Percentiles rank a stretch among this genome's conserved stretches.
Conservation (phyloP, 2,797 vertebrate species). For the Enteromius paludinosus region DNA sequence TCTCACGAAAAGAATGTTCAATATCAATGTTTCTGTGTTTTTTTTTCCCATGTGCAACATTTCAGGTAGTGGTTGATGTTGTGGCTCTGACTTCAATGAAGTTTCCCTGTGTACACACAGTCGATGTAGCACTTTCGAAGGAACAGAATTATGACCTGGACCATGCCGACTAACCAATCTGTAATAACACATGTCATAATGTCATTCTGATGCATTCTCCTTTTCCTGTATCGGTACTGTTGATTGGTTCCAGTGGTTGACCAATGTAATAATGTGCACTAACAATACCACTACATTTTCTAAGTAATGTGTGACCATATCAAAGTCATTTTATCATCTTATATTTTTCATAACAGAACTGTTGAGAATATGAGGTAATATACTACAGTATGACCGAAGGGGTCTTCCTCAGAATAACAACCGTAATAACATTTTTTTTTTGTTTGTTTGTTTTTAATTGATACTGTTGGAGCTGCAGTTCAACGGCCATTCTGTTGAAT, state of each 20-base stretch:
- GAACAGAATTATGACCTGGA: constrained; percentile 12
- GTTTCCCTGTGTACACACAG: constrained; percentile 25
- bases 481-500: neutral
- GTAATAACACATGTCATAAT: constrained; percentile 22
- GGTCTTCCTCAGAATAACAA: constrained; percentile 16
- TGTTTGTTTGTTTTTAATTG: neutral
- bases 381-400: neutral
- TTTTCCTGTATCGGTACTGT: constrained; percentile 34
- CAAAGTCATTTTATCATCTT: neutral
- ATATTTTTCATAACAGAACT: constrained; percentile 8
- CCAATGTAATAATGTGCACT: constrained; percentile 24
- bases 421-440: neutral
- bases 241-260: constrained; percentile 32
- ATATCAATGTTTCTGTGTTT: constrained; percentile 65
- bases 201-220: constrained; percentile 36
- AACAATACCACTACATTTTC: constrained; percentile 28
- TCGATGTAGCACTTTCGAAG: constrained; percentile 28
- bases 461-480: constrained; percentile 2
- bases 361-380: neutral
- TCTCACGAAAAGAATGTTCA: constrained; percentile 72
- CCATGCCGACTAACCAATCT: constrained; percentile 22
- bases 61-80: constrained; percentile 4
- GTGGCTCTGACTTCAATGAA: constrained; percentile 38
- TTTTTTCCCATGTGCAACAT: constrained; percentile 64
- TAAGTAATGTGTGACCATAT: constrained; percentile 17